A percentile compares a stretch with the other conserved stretches of the same genome.
Conservation (phyloP, 2,888 invertebrate genomes). For the Caenorhabditis plicata region DNA sequence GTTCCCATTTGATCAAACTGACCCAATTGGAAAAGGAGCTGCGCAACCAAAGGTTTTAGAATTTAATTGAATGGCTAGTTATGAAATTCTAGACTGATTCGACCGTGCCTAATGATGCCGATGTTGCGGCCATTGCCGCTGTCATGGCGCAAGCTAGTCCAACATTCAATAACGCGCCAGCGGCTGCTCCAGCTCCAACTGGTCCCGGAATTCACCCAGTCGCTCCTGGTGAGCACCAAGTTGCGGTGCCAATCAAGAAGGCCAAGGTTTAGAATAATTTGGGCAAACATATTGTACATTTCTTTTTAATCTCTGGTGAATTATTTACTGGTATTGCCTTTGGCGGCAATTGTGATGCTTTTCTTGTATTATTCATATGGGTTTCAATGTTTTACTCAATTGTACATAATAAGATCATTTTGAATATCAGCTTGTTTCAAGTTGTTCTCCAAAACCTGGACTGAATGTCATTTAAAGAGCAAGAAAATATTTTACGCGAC, state of each 20-base stretch:
- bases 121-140: slow-evolving; percentile 36
- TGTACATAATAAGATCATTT: too few relatives aligned
- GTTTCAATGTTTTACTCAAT: too few relatives aligned
- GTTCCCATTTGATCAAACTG: slow-evolving; percentile 55
- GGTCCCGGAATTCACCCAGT: slow-evolving; percentile 25
- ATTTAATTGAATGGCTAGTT: not conserved
- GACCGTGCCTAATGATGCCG: slow-evolving; percentile 30
- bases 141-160: slow-evolving; percentile 39
- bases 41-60: not conserved
- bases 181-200: not conserved
- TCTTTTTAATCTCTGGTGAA: too few relatives aligned
- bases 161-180: slow-evolving; percentile 15
- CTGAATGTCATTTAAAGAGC: too few relatives aligned
- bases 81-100: not conserved
- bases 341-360: too few relatives aligned
- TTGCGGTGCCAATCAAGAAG: slow-evolving; percentile 28
- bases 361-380: too few relatives aligned
- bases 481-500: too few relatives aligned
- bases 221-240: slow-evolving; percentile 11
- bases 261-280: not conserved
- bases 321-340: too few relatives aligned
- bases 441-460: too few relatives aligned
- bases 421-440: too few relatives aligned
- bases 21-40: slow-evolving; percentile 46
- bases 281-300: too few relatives aligned